Evolutionary conservation across 2,888 invertebrate genomes (phyloP), one percentile per base, ranked within the genome.

Genomic region (Ptychoptera albimana): DNA sequence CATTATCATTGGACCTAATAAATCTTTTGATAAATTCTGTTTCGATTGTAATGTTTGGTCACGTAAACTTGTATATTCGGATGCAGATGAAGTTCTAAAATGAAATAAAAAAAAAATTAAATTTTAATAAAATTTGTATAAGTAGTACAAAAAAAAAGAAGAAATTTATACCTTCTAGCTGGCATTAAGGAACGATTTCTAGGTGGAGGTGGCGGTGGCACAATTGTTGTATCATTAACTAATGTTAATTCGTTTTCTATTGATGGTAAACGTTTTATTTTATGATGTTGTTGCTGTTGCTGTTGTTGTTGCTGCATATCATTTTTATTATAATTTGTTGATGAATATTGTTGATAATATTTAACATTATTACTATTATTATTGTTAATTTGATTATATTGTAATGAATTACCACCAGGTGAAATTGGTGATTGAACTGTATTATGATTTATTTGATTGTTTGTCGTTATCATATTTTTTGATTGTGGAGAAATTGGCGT

Each of bases 71-170:
- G 74, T 74, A 53, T 79, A 79, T 53, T 79, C 79, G 0, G 79
- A 76, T 7, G 80, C 79, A 7, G 77, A 78, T 6, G 78, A 78
- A 0, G 79, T 78, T 50, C 79, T 56, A 32, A 32, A 32, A 32
- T 7, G 3, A 14, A 29, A 30, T n/a, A 23, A 7, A 39, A 23
- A 39, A 5, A 8, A 29, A 39, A 39, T 39, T 39, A n/a, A 13
- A 36, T 36, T 36, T 9, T 6, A 13, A 36, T 37, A 37, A 10
- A 11, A 39, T 16, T 2, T 11, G 5, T 39, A 5, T 39, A 6
- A 13, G 5, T 13, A 37, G 3, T 11, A 31, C 2, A 10, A 12
- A 11, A 2, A 3, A 34, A 36, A 35, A 14, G 5, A 16, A 11
- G 7, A 42, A 10, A 15, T 13, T 40, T 40, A 35, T 13, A 49